These are phyloP conservation scores for Cyclargus thomasi DNA, from an alignment of 1,140 invertebrate species.

Conservation along the genomic window DNA sequence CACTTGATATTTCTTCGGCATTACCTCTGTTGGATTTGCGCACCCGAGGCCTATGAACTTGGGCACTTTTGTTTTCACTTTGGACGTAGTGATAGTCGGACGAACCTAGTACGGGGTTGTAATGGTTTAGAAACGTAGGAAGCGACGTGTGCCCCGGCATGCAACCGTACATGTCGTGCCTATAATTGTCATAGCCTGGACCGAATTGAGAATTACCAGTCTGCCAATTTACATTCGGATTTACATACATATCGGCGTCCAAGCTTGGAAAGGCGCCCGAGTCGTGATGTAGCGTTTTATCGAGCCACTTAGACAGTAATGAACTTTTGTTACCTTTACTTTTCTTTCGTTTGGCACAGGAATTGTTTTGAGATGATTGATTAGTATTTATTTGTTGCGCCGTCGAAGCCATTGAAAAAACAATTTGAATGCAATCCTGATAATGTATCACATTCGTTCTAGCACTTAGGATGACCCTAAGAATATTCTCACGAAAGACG, in stretches of 20 bases:
- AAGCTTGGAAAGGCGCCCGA: conserved; percentile 50
- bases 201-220: conserved; percentile 48
- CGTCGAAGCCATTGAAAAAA: conserved; percentile 52
- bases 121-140: conserved; percentile 54
- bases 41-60: conserved; percentile 49
- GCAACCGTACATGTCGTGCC: conserved; percentile 48
- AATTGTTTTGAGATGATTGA: conserved; percentile 51
- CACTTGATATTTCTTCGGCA: conserved; percentile 50
- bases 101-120: conserved; percentile 40
- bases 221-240: conserved; percentile 50
- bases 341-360: conserved; percentile 65
- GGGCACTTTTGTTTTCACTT: conserved; percentile 49
- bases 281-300: conserved; percentile 59
- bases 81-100: conserved; percentile 53
- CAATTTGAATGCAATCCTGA: neutral
- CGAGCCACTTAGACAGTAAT: conserved; percentile 64
- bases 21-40: conserved; percentile 45
- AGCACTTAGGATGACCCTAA: neutral
- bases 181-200: conserved; percentile 54
- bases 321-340: conserved; percentile 51
- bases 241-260: conserved; percentile 48
- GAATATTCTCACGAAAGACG: neutral
- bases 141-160: conserved; percentile 52
- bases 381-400: conserved; percentile 59
- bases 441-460: neutral